phyloP scores from a whole-genome alignment of 2,113 vertebrate species.

The Probosciger aterrimus region DNA sequence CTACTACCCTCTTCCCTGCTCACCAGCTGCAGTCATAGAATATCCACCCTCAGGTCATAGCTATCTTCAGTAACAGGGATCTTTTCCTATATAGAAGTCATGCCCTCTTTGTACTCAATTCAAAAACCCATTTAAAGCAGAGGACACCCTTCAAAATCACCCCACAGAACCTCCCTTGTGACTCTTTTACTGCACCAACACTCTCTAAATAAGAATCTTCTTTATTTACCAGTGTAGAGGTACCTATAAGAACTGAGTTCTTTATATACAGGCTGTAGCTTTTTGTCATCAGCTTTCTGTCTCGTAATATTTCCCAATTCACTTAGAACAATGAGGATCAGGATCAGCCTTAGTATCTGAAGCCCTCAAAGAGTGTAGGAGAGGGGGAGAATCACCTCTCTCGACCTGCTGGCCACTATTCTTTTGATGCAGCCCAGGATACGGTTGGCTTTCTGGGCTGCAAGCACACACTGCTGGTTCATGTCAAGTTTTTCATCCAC shows the following conservation, averaged over 20 bases:
- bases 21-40: not conserved
- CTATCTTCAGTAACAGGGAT: rapidly evolving
- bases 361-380: not conserved
- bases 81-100: not conserved
- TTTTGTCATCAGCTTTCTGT: not conserved
- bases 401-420: rapidly evolving
- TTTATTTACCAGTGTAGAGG: not conserved
- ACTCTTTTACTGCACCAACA: not conserved
- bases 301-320: not conserved
- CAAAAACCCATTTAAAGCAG: not conserved
- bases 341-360: not conserved
- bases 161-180: not conserved
- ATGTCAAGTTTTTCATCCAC: not conserved
- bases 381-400: not conserved
- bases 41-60: not conserved
- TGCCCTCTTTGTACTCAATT: not conserved
- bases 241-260: not conserved
- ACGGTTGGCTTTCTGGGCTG: not conserved
- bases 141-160: not conserved
- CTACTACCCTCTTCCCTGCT: not conserved
- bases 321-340: not conserved
- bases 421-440: not conserved
- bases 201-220: not conserved
- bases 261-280: not conserved
- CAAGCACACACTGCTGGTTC: not conserved